These are phyloP conservation scores for Thymelicus sylvestris DNA, from an alignment of 2,888 invertebrate species.

Conservation along the genomic window DNA sequence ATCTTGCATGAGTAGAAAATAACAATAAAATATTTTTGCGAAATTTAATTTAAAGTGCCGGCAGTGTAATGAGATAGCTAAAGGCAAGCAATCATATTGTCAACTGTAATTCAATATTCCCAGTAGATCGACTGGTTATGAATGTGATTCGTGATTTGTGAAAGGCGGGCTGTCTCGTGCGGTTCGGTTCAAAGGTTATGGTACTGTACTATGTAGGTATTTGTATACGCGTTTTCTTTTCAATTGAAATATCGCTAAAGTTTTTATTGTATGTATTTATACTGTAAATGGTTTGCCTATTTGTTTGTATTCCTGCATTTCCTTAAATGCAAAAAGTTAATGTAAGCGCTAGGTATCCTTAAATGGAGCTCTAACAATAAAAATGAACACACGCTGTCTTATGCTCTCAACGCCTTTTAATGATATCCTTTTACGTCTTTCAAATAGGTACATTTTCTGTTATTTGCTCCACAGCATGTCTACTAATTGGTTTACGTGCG, in stretches of 20 bases:
- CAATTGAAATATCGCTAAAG: slow-evolving; percentile 4
- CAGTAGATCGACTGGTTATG: slow-evolving; percentile 26
- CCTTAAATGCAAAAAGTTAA: slow-evolving; percentile 21
- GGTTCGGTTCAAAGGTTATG: slow-evolving; percentile 15
- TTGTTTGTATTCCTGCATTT: slow-evolving; percentile 8
- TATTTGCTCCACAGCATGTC: slow-evolving; percentile 10
- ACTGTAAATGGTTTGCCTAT: slow-evolving; percentile 1
- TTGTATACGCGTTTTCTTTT: too few species aligned
- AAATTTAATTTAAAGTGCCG: slow-evolving; percentile 4
- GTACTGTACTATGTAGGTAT: neutral
- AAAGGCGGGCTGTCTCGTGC: slow-evolving; percentile 19
- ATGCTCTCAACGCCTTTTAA: slow-evolving; percentile 27
- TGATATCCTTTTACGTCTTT: slow-evolving; percentile 20
- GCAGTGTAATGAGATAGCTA: slow-evolving; percentile 10
- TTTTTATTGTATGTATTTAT: slow-evolving; percentile 8
- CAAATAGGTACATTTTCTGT: slow-evolving; percentile 9
- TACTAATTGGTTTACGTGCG: slow-evolving; percentile 14
- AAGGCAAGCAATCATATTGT: slow-evolving; percentile 27
- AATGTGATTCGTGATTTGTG: slow-evolving; percentile 18
- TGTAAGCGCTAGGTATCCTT: slow-evolving; percentile 2
- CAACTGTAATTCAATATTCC: slow-evolving; percentile 33
- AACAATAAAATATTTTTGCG: neutral
- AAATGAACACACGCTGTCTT: slow-evolving; percentile 15
- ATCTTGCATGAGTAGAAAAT: too few species aligned
- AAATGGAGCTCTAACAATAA: slow-evolving; percentile 22